Percentiles rank a stretch among this genome's conserved stretches.
Evolutionary conservation across 1,140 invertebrate genomes (phyloP).

Genomic region (Diachasma alloeum): DNA sequence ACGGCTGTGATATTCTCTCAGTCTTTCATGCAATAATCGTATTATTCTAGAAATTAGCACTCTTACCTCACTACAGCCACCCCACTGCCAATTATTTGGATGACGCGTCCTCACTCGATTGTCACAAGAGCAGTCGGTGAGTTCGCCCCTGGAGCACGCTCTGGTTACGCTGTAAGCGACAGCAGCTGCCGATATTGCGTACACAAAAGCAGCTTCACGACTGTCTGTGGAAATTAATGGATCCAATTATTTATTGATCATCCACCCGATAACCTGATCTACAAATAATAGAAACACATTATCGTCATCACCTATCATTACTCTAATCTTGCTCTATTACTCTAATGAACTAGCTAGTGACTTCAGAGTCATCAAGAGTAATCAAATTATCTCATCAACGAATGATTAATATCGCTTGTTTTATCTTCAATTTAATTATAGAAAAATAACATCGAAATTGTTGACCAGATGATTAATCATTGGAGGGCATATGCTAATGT

Average conservation of each 20-base stretch:
- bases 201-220: constrained; percentile 83
- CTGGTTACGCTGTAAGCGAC: constrained; percentile 91
- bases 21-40: no score
- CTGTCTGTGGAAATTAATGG: constrained; percentile 71
- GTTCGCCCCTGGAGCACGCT: constrained; percentile 85
- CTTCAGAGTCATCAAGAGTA: no score
- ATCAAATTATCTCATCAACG: no score
- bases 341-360: neutral
- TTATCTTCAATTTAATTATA: no score
- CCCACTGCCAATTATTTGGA: constrained; percentile 82
- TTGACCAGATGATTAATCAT: no score
- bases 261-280: neutral
- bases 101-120: constrained; percentile 75
- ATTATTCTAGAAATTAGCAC: neutral
- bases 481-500: no score
- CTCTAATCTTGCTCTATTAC: neutral
- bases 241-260: neutral
- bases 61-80: constrained; percentile 80
- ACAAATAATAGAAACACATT: neutral
- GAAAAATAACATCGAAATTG: no score
- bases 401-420: no score
- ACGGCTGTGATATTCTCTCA: no score
- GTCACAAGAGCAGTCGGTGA: constrained; percentile 90
- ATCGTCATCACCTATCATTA: neutral
- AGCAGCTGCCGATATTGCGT: constrained; percentile 86